Evolutionary conservation across 2,113 vertebrate genomes (phyloP).

Genomic region (Thymallus thymallus): DNA sequence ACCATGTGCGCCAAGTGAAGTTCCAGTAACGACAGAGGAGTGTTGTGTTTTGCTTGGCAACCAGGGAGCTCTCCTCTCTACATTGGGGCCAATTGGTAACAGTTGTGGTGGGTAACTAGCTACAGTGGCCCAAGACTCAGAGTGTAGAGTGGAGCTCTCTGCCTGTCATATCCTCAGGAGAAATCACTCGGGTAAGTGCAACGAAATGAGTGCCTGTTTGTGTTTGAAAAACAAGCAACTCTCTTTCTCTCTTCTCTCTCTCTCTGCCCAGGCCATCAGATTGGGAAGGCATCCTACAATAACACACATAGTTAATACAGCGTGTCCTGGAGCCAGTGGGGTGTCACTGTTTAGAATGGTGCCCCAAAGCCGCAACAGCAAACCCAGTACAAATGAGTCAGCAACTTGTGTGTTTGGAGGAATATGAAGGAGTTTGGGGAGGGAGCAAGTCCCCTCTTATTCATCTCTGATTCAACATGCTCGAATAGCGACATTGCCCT

Average conservation of each 20-base stretch:
- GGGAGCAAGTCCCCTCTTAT: background rate
- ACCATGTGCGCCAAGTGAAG: conserved; percentile 75
- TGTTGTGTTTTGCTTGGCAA: conserved; percentile 84
- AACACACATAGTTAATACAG: conserved; percentile 66
- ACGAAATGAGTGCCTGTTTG: conserved; percentile 81
- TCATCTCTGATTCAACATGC: background rate
- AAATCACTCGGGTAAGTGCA: conserved; percentile 88
- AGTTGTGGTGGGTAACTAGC: conserved; percentile 61
- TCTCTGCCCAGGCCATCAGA: conserved; percentile 51
- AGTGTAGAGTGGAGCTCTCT: conserved; percentile 72
- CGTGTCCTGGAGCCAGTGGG: conserved; percentile 58
- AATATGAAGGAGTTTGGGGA: background rate
- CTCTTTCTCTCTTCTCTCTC: background rate
- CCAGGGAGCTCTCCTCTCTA: conserved; percentile 58
- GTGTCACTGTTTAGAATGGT: conserved; percentile 53
- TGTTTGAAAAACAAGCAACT: conserved; percentile 46
- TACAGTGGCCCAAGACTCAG: conserved; percentile 54
- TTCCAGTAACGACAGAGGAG: conserved; percentile 78
- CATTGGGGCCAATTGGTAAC: conserved; percentile 85
- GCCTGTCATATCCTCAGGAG: conserved; percentile 72
- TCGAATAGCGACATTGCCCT: background rate
- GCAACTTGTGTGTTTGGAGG: conserved; percentile 7
- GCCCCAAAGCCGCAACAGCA: conserved; percentile 7
- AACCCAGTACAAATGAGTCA: conserved; percentile 28
- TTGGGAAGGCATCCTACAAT: conserved; percentile 68